Evolutionary conservation across 2,113 vertebrate genomes (phyloP), one percentile per base, ranked within the genome.

Genomic region (Hippopotamus amphibius): DNA sequence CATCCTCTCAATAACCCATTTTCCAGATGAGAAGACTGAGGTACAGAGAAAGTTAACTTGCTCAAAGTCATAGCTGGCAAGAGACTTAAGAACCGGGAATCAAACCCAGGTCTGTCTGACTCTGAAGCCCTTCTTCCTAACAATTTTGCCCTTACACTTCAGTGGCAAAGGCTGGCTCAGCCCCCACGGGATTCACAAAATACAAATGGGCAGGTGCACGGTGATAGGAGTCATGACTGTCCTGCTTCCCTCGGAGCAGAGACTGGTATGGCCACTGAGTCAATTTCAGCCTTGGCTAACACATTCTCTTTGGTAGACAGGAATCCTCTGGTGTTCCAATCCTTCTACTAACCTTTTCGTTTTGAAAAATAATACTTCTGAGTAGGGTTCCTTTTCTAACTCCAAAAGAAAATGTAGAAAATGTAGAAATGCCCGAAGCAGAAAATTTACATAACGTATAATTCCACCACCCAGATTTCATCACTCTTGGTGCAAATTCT

Each of bases 321-420:
- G 55, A 7, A 69, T n/a, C 28, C 92, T 79, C 63, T 46, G 48
- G n/a, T 46, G 37, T 37, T 46, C 48, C 14, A 21, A 41, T 72
- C 61, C 69, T 86, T 37, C 63, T 50, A 71, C 65, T 61, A 43
- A 95, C 55, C 7, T 53, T 43, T 74, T 21, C 61, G 46, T 71
- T 92, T 82, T 76, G 19, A 41, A 68, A 96, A 97, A 53, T 24
- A 59, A 84, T 26, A 30, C 72, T 59, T 65, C 28, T 4, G 2
- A 81, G 43, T 19, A 80, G n/a, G 28, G 2, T 3, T 50, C 17
- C 65, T 88, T 41, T 74, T 6, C 71, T 71, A 77, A 95, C 37
- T 65, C 46, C 66, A 55, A 83, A 87, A 94, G 48, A 90, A 92
- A 81, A 88, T 30, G 24, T 28, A 86, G 59, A 87, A 93, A 95